Base-by-base conservation (phyloP, 2,113 vertebrate genomes). In the Ictalurus punctatus region DNA sequence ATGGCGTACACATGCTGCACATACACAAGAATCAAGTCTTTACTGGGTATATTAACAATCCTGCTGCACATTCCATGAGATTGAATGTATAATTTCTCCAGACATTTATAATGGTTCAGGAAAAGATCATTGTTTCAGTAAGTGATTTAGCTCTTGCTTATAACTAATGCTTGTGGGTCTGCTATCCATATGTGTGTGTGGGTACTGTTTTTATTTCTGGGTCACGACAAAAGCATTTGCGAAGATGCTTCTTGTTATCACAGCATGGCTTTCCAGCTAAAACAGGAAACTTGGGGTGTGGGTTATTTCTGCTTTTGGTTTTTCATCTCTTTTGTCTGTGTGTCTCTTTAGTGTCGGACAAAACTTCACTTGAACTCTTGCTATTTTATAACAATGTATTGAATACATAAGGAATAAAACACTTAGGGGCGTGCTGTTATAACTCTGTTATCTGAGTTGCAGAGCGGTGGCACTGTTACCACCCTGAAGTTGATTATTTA, bases 171-270 rank as follows among this genome's bases (percentile, higher is more conserved):
- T 59, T 71, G 34, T 6, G 56, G 58, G 56, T 88, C 69, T 83
- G 87, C 69, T 34, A 17, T 52, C 67, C 81, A 88, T 76, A 74
- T 88, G 87, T 27, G 65, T 78, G n/a, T 58, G 30, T 59, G 34
- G 85, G 25, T 78, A 63, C 12, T 59, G 7, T 58, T 61, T 59
- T 71, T 86, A 2, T 25, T 61, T 16, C 54, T 37, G 9, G 76
- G 61, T 87, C 63, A 54, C 1, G 52, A 71, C 79, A 71, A 40
- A 37, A 61, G 63, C 44, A 8, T 82, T 86, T 71, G 9, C 25
- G 44, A 82, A 71, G 48, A 82, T 69, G 63, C 63, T 58, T 56
- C 61, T 58, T 80, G 37, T 86, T 71, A 69, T 87, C 44, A 27
- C 78, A 40, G 59, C 12, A 16, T 25, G 63, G 61, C 17, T 61